phyloP scores from a whole-genome alignment of 2,113 vertebrate species.

The Cyprinodon tularosa region DNA sequence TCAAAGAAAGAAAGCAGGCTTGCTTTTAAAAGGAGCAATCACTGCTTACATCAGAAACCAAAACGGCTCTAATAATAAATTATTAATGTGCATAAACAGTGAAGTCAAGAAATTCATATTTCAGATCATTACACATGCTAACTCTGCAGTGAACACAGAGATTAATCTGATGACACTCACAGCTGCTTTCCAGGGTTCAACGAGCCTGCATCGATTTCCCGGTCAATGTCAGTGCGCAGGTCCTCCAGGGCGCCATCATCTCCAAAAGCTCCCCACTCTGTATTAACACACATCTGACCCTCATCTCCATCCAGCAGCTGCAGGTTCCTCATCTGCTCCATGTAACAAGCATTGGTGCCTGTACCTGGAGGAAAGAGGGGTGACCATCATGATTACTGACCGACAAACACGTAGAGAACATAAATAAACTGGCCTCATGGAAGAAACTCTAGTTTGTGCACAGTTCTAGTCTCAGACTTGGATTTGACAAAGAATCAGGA shows the following conservation, averaged over 20 bases:
- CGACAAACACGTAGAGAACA: not conserved
- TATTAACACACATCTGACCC: conserved; percentile 96
- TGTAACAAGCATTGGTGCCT: conserved; percentile 95
- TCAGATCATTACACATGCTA: too few species aligned
- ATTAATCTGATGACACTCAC: conserved; percentile 77
- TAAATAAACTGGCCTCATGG: too few species aligned
- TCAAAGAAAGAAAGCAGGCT: not conserved
- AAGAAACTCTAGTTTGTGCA: not conserved
- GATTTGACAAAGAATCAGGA: too few species aligned
- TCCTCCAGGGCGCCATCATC: conserved; percentile 88
- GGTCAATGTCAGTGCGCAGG: conserved; percentile 89
- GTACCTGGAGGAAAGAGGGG: conserved; percentile 79
- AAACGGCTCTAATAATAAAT: not conserved
- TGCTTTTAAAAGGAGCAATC: too few species aligned
- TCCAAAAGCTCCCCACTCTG: conserved; percentile 97
- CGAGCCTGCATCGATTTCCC: conserved; percentile 92
- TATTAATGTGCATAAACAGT: not conserved
- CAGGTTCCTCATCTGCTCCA: conserved; percentile 97
- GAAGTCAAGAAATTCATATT: not conserved
- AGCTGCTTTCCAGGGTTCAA: conserved; percentile 95
- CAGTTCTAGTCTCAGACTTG: not conserved
- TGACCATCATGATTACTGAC: not conserved
- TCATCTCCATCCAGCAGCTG: conserved; percentile 93
- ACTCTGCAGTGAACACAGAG: not conserved
- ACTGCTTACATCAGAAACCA: not conserved